phyloP scores from a whole-genome alignment of 2,797 vertebrate genomes.

The Bradypodion ventrale region DNA sequence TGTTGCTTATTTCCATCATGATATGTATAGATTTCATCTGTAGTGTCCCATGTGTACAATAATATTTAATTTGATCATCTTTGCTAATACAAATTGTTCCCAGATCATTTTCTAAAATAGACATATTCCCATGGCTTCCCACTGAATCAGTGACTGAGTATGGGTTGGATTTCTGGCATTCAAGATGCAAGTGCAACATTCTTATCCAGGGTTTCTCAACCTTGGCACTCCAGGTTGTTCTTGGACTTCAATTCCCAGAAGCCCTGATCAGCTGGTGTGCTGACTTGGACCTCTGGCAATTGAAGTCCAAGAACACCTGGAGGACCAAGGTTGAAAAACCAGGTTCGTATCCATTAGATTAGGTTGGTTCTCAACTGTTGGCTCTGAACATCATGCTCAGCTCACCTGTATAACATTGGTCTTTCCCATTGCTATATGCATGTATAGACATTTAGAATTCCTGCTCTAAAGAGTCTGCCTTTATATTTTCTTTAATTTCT shows the following conservation, averaged over 20 bases:
- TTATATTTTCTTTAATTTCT: background rate
- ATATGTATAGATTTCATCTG: background rate
- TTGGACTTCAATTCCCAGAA: no score
- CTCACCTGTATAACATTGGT: background rate
- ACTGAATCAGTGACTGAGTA: background rate
- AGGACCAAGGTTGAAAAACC: no score
- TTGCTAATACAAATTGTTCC: background rate
- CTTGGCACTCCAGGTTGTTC: no score
- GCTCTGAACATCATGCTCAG: background rate
- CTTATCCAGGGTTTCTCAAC: no score
- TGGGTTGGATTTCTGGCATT: no score
- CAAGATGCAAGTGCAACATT: background rate
- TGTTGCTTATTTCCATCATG: background rate
- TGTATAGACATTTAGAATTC: background rate
- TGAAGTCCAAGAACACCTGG: no score
- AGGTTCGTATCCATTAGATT: background rate
- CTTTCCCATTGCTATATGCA: background rate
- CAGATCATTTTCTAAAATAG: background rate
- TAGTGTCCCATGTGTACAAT: background rate
- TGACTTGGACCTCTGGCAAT: no score
- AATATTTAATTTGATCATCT: background rate
- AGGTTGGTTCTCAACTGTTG: background rate
- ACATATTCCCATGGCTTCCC: no score
- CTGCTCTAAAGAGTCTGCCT: background rate
- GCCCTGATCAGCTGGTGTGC: no score